Conservation (phyloP, 2,113 vertebrate species). For the Odocoileus virginianus region DNA sequence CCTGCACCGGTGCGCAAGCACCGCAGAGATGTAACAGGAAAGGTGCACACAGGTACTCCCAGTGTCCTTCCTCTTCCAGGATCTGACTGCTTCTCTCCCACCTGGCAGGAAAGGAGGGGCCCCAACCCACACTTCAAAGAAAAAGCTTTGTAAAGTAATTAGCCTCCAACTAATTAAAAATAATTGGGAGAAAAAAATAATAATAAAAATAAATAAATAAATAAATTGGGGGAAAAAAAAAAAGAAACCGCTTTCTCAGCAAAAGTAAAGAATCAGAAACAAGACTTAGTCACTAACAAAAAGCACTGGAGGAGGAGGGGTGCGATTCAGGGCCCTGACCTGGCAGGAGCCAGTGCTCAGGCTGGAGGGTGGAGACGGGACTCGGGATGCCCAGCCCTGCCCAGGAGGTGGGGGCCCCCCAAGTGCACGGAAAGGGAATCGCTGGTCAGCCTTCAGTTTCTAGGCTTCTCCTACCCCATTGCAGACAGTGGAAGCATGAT, state of each 20-base stretch:
- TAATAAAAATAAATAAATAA: no score
- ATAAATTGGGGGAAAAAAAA: no score
- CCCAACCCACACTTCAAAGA: neutral
- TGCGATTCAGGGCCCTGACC: accelerated
- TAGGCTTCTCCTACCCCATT: neutral
- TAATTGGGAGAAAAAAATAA: no score
- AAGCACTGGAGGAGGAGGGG: neutral
- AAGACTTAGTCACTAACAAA: neutral
- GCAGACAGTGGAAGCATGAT: neutral
- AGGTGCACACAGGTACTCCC: neutral
- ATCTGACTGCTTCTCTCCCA: accelerated
- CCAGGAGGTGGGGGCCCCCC: neutral
- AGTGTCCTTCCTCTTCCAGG: accelerated
- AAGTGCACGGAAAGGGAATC: neutral
- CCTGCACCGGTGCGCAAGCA: accelerated
- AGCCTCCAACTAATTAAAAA: no score
- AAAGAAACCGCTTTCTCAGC: neutral
- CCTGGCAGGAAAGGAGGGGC: neutral
- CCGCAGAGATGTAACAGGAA: accelerated
- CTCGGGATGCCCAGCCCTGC: no score
- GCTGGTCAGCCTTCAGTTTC: neutral
- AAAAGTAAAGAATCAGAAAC: neutral
- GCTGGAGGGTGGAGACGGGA: neutral
- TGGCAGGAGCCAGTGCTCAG: neutral
- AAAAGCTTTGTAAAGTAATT: neutral